These are phyloP conservation scores for Parauchenoglanis punctatus DNA, from an alignment of 2,797 vertebrate species.

Conservation along the genomic window DNA sequence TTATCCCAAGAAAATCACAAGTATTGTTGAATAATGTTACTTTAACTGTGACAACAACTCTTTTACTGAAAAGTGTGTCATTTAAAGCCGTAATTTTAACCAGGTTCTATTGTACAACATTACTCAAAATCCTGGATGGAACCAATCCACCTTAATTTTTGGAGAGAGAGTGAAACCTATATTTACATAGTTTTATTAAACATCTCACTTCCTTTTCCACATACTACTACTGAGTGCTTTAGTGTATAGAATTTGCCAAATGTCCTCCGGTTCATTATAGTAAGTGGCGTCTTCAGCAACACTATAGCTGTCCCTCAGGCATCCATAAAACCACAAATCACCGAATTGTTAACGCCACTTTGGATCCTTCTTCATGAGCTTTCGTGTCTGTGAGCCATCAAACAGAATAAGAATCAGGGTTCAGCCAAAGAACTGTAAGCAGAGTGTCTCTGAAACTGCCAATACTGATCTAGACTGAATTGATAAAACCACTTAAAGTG, in stretches of 20 bases:
- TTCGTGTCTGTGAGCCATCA: not conserved
- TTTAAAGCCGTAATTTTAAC: not conserved
- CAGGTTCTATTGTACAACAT: not conserved
- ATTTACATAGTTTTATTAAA: not conserved
- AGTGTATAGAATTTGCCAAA: not conserved
- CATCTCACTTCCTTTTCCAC: not conserved
- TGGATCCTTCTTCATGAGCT: not conserved
- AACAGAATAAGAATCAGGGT: not conserved
- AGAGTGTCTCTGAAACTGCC: not conserved
- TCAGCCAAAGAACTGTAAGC: not conserved
- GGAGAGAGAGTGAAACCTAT: not conserved
- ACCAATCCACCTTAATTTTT: not conserved
- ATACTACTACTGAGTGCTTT: not conserved
- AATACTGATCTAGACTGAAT: not conserved
- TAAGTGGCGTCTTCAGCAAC: conserved; percentile 37
- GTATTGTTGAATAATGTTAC: not conserved
- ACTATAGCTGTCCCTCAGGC: conserved; percentile 8
- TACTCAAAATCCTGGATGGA: not conserved
- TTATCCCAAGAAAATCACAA: not conserved
- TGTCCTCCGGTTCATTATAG: conserved; percentile 37
- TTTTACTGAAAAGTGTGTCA: not conserved
- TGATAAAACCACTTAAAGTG: conserved; percentile 8
- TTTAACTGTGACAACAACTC: not conserved
- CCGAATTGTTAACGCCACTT: conserved; percentile 17
- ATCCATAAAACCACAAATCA: conserved; percentile 36